Evolutionary conservation across 2,113 vertebrate species (phyloP).

Genomic region (Ailuropoda melanoleuca): DNA sequence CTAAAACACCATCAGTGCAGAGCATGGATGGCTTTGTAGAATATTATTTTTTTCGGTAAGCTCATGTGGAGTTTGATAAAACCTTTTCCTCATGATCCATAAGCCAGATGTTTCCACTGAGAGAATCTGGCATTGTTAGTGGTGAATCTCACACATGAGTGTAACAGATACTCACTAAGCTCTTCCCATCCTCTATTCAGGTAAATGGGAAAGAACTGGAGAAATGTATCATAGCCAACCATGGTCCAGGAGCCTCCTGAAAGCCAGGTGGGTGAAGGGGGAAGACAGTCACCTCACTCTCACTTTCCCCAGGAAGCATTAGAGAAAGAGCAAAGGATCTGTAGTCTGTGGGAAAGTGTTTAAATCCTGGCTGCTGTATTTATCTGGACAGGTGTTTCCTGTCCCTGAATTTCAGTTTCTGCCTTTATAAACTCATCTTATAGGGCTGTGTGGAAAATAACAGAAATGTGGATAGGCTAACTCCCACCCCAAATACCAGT

Average conservation of each 20-base stretch:
- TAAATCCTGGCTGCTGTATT: not conserved
- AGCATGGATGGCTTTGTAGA: not conserved
- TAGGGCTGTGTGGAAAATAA: not conserved
- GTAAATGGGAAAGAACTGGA: constrained; percentile 70
- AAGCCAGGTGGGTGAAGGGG: not conserved
- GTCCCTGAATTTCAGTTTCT: not conserved
- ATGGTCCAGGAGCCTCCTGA: not conserved
- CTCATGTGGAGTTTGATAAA: constrained; percentile 75
- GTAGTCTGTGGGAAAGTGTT: not conserved
- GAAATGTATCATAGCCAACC: not conserved
- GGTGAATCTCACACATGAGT: constrained; percentile 67
- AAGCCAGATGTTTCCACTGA: constrained; percentile 71
- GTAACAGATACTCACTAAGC: constrained; percentile 8
- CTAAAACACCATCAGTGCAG: not conserved
- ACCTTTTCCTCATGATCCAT: constrained; percentile 72
- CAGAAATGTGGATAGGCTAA: not conserved
- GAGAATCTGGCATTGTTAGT: constrained; percentile 77
- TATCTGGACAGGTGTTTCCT: not conserved
- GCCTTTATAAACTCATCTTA: not conserved
- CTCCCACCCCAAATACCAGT: not conserved
- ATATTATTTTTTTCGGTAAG: constrained; percentile 66
- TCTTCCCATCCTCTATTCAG: constrained; percentile 66
- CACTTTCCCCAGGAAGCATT: not conserved
- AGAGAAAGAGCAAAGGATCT: not conserved
- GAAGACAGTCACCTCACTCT: not conserved